Percentiles rank a stretch among this genome's conserved stretches.
phyloP scores from a whole-genome alignment of 2,888 invertebrate genomes.

The Cryptocephalus primarius region DNA sequence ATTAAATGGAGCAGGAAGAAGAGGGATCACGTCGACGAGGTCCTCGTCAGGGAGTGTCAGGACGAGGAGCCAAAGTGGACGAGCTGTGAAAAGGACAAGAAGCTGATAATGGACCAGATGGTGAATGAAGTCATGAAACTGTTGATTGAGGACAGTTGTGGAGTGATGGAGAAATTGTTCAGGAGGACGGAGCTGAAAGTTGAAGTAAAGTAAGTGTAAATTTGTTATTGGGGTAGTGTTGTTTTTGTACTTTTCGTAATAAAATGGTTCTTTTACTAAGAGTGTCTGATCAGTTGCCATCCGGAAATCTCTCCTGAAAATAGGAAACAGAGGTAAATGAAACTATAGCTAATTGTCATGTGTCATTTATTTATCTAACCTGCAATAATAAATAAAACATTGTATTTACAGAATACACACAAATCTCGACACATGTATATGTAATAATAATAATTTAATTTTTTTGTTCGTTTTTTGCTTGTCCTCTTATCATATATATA shows the following conservation, averaged over 20 bases:
- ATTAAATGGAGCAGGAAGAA: conserved; percentile 54
- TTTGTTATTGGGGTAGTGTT: too few relatives aligned
- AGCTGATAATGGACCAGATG: conserved; percentile 51
- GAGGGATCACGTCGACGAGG: conserved; percentile 59
- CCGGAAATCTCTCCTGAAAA: too few relatives aligned
- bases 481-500: conserved; percentile 4
- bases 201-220: too few relatives aligned
- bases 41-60: conserved; percentile 57
- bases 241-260: too few relatives aligned
- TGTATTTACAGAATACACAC: conserved; percentile 29
- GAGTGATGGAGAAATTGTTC: conserved; percentile 17
- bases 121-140: conserved; percentile 47
- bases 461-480: too few relatives aligned
- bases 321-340: too few relatives aligned
- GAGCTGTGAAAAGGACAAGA: conserved; percentile 60
- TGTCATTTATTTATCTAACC: conserved; percentile 26
- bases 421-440: conserved; percentile 18
- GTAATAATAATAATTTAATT: conserved; percentile 14
- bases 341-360: conserved; percentile 10
- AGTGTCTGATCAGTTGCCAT: too few relatives aligned
- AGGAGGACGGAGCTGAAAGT: too few relatives aligned
- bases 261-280: too few relatives aligned
- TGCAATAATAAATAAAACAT: conserved; percentile 25
- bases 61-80: conserved; percentile 65
- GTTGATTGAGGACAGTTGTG: conserved; percentile 40